Percentiles rank a stretch among this genome's conserved stretches.
These are phyloP conservation scores for Microplitis mediator DNA, from an alignment of 1,140 invertebrate genomes.

Conservation along the genomic window DNA sequence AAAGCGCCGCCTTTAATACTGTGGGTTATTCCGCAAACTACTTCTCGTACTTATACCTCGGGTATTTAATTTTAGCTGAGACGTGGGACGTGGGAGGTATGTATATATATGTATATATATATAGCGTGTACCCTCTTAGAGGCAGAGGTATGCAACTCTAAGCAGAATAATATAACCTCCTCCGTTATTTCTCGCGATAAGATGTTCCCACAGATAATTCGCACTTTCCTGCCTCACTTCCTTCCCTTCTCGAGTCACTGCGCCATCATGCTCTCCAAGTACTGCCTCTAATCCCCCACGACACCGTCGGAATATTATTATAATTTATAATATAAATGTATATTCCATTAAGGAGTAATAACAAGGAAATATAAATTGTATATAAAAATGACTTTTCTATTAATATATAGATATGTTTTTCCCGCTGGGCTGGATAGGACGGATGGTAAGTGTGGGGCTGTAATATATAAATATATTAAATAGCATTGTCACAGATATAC, in stretches of 20 bases:
- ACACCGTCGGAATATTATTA: not conserved
- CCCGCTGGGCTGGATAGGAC: too few relatives aligned
- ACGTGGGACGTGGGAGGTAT: too few relatives aligned
- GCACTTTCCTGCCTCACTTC: conserved; percentile 15
- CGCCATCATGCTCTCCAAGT: not conserved
- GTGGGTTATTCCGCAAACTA: not conserved
- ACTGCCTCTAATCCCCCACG: not conserved
- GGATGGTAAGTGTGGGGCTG: too few relatives aligned
- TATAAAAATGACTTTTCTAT: too few relatives aligned
- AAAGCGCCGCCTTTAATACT: too few relatives aligned
- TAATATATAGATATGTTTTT: too few relatives aligned
- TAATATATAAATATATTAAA: conserved; percentile 13
- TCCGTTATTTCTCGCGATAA: conserved; percentile 9
- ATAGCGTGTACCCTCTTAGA: too few relatives aligned
- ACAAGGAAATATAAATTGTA: conserved; percentile 1
- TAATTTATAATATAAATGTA: conserved; percentile 3
- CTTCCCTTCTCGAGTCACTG: not conserved
- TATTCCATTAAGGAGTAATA: not conserved
- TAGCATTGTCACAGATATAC: conserved; percentile 17
- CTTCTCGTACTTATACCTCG: not conserved
- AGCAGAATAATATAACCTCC: not conserved
- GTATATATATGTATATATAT: too few relatives aligned
- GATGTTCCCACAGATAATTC: conserved; percentile 28
- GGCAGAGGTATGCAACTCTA: not conserved
- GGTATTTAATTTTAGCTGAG: not conserved